phyloP scores from a whole-genome alignment of 2,888 invertebrate genomes.

The Slavum lentiscoides region DNA sequence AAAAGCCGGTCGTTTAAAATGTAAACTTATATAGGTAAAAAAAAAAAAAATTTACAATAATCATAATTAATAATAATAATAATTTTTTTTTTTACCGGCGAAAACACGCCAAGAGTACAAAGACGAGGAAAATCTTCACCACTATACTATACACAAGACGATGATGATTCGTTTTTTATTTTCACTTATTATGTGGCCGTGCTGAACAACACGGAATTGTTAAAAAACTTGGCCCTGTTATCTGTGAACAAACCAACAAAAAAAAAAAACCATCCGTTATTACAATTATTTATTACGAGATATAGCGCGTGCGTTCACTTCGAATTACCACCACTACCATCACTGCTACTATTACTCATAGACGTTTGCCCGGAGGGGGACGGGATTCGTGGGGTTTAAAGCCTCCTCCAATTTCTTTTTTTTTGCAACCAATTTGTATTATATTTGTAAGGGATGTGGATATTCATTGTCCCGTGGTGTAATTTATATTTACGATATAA shows the following conservation, averaged over 20 bases:
- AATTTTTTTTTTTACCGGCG: background rate
- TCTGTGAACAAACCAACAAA: conserved; percentile 60
- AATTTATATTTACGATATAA: no score
- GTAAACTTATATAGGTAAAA: conserved; percentile 28
- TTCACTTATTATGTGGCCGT: conserved; percentile 71
- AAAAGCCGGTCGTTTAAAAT: conserved; percentile 23
- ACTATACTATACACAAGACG: no score
- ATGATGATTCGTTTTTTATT: background rate
- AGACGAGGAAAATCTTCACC: no score
- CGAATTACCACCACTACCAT: background rate
- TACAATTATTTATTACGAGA: no score
- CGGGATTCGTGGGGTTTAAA: no score
- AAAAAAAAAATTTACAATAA: conserved; percentile 2
- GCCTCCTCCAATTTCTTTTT: no score
- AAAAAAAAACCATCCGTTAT: background rate
- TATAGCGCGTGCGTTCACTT: background rate
- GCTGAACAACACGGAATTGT: conserved; percentile 86
- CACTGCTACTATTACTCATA: no score
- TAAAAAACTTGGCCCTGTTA: conserved; percentile 73
- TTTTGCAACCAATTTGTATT: no score
- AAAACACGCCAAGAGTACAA: no score
- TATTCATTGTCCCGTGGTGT: no score
- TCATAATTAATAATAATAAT: conserved; percentile 5
- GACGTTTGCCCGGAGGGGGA: no score
- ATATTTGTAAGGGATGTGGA: no score